Conservation (phyloP, 1,140 invertebrate genomes). For the Dinoponera quadriceps region DNA sequence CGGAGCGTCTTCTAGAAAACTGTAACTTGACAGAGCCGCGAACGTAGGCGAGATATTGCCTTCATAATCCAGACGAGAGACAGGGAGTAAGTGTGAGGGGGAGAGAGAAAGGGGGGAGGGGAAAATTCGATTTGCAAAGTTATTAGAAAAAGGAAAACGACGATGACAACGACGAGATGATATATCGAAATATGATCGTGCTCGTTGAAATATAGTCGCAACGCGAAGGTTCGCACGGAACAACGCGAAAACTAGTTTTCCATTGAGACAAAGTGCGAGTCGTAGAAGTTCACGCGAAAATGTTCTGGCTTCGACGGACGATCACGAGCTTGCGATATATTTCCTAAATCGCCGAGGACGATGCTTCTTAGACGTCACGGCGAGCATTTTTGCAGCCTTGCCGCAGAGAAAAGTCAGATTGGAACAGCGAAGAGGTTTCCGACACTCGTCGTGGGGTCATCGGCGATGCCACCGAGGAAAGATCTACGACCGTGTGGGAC, state of each 20-base stretch:
- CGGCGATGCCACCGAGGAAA: background rate
- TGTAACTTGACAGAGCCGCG: background rate
- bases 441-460: background rate
- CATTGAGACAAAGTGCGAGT: background rate
- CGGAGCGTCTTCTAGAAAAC: background rate
- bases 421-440: conserved; percentile 8
- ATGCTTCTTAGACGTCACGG: background rate
- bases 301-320: conserved; percentile 2
- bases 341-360: conserved; percentile 1
- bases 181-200: background rate
- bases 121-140: too few relatives aligned
- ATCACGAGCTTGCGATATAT: background rate
- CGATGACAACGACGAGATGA: too few relatives aligned
- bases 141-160: too few relatives aligned
- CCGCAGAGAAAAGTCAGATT: conserved; percentile 18
- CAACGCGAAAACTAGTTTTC: background rate
- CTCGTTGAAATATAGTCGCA: too few relatives aligned
- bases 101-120: too few relatives aligned
- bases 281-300: background rate
- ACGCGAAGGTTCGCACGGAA: background rate
- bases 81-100: too few relatives aligned
- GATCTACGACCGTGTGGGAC: background rate
- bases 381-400: conserved; percentile 21
- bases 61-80: too few relatives aligned
- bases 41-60: too few relatives aligned